phyloP scores from a whole-genome alignment of 1,140 invertebrate genomes.

The Bombus impatiens region DNA sequence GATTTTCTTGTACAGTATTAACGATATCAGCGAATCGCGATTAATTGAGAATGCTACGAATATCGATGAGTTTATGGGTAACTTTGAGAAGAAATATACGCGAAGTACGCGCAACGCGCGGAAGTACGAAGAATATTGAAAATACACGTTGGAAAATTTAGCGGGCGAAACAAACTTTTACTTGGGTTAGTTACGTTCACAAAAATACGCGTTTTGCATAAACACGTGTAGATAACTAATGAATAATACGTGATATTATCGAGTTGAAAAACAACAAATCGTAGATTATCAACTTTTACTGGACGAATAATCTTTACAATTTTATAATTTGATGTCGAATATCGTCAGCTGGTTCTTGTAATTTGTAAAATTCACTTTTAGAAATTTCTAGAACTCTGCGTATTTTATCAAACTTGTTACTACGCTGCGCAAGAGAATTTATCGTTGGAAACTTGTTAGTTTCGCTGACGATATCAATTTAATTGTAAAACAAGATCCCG shows the following conservation, averaged over 20 bases:
- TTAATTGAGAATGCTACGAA: too few species aligned
- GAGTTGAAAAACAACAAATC: too few species aligned
- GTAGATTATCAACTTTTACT: too few species aligned
- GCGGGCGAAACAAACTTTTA: too few species aligned
- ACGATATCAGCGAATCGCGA: background rate
- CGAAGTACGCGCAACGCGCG: background rate
- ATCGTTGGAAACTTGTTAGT: background rate
- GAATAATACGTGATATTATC: too few species aligned
- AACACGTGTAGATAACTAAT: too few species aligned
- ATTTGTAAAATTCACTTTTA: too few species aligned
- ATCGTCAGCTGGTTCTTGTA: too few species aligned
- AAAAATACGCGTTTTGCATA: too few species aligned
- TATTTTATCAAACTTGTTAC: background rate
- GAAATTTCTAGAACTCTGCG: background rate
- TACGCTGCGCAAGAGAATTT: background rate
- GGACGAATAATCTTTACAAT: too few species aligned
- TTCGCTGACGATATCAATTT: background rate
- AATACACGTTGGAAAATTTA: background rate
- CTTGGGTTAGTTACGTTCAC: too few species aligned
- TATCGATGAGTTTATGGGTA: background rate
- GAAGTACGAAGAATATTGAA: background rate
- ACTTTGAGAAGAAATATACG: background rate
- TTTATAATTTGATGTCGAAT: too few species aligned
- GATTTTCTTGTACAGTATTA: background rate
- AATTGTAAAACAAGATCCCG: background rate